Base-by-base conservation (phyloP, 92 coral and sea anemone genomes). In the Zoanthus sansibaricus region DNA sequence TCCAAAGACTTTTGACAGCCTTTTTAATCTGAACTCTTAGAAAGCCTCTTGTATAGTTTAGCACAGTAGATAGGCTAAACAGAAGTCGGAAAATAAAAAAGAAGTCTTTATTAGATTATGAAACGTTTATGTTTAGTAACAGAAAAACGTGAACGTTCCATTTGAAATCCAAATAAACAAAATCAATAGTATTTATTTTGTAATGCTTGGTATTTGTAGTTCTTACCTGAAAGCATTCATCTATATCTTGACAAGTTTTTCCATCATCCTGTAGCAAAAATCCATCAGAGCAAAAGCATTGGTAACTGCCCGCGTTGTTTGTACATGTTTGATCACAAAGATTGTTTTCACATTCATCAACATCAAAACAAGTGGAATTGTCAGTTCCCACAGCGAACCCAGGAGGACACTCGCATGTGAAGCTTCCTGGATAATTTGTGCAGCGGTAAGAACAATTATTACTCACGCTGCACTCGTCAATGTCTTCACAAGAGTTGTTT, bases 401-500 rank as follows among this genome's bases (percentile, higher is more conserved):
- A 5, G 13, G 45, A 7, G 79, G 79, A 21, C 88, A 85, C 9
- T 55, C 70, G 45, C 88, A 85, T 7, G 20, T 42, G 48, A 71
- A 85, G 37, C 71, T 8, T 85, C 88, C 88, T 0, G 79, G 79
- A 15, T 20, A 73, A 62, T 85, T 85, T 0, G 59, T 30, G 18
- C 88, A 85, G 44, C 11, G 30, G 56, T 85, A 59, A 14, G 73
- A 62, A 58, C 88, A 85, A 17, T 71, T 52, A 42, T 11, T 56
- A 13, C 13, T 14, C 25, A 30, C 4, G 1, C 32, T 52, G 45
- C 85, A 79, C 44, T 87, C 90, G 47, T 87, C 37, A 16, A 87
- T 20, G 71, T 87, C 85, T 79, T 80, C 73, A 49, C 85, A 80
- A 12, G 75, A 46, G 17, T 78, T 70, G 71, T 89, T 84, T 12